Conservation (phyloP, 2,797 vertebrate species). For the Selene dorsalis region DNA sequence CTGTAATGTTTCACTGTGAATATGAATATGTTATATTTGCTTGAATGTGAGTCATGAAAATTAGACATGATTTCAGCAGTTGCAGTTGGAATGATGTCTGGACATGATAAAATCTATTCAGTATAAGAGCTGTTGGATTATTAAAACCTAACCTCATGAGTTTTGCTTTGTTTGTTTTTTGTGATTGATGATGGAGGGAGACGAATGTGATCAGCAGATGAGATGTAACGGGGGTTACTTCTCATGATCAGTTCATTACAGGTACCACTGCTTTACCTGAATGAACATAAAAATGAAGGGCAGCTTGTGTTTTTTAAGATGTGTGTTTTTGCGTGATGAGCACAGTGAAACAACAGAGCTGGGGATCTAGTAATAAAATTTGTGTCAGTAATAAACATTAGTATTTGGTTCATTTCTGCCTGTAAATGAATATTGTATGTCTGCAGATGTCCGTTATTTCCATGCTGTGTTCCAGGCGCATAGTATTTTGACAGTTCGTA, state of each 20-base stretch:
- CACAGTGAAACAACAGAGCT: background rate
- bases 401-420: background rate
- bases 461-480: slow-evolving; percentile 24
- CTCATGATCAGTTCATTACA: slow-evolving; percentile 30
- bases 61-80: background rate
- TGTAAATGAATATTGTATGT: slow-evolving; percentile 16
- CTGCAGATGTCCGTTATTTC: slow-evolving; percentile 9
- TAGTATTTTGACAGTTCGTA: background rate
- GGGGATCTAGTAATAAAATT: background rate
- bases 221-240: slow-evolving; percentile 19
- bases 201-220: slow-evolving; percentile 5
- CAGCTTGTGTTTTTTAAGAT: slow-evolving; percentile 7
- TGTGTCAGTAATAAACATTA: background rate
- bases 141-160: slow-evolving; percentile 6
- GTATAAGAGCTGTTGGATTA: slow-evolving; percentile 9
- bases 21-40: background rate
- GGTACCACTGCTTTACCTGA: slow-evolving; percentile 3
- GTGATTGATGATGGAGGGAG: slow-evolving; percentile 19
- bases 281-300: background rate
- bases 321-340: background rate
- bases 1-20: background rate
- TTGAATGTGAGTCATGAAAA: background rate
- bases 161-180: no score
- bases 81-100: background rate
- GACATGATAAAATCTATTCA: background rate